A percentile compares a stretch with the other conserved stretches of the same genome.
Conservation (phyloP, 1,140 invertebrate genomes). For the Microplitis demolitor region DNA sequence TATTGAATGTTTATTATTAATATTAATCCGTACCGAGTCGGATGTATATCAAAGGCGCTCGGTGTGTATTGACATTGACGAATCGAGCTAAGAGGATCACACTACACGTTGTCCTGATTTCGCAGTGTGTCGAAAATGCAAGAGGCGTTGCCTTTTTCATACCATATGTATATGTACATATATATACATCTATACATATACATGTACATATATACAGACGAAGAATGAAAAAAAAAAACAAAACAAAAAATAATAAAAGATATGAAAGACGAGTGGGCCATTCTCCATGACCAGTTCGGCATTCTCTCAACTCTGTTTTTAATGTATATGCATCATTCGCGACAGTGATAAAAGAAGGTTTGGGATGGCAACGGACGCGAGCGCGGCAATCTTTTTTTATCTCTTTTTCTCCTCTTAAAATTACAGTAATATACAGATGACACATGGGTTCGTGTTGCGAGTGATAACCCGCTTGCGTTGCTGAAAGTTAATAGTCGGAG, state of each 20-base stretch:
- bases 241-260: too few species aligned
- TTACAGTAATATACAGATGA: slow-evolving; percentile 15
- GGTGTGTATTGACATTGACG: neutral
- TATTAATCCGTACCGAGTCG: neutral
- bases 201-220: too few species aligned
- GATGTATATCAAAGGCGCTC: neutral
- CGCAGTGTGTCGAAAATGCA: neutral
- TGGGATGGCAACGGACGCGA: neutral
- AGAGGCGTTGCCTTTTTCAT: neutral
- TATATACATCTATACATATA: too few species aligned
- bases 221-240: too few species aligned
- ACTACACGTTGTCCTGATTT: neutral
- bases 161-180: neutral
- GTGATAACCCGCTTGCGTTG: slow-evolving; percentile 3
- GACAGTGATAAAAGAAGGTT: slow-evolving; percentile 16
- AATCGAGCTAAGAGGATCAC: neutral
- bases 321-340: slow-evolving; percentile 6
- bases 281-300: neutral
- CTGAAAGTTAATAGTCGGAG: slow-evolving; percentile 8
- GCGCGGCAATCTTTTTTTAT: neutral
- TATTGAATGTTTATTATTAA: neutral
- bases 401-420: neutral
- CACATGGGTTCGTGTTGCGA: slow-evolving; percentile 7
- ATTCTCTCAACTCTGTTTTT: neutral
- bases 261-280: neutral